Evolutionary conservation across 2,113 vertebrate genomes (phyloP).

Genomic region (Callipepla californica): DNA sequence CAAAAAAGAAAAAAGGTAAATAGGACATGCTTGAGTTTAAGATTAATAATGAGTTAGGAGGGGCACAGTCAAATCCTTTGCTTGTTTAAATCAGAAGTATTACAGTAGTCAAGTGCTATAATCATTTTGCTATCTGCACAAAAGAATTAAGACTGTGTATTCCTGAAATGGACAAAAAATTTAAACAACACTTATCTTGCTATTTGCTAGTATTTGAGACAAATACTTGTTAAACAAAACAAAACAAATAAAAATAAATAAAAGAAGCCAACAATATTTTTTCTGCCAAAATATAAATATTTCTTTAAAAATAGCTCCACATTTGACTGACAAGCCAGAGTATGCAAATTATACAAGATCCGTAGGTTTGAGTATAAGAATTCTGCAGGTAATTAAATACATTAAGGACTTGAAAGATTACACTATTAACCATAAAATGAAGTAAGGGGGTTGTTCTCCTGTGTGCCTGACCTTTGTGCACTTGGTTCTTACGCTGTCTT

Average conservation of each 20-base stretch:
- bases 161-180: background rate
- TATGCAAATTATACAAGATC: background rate
- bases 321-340: background rate
- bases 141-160: background rate
- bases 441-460: background rate
- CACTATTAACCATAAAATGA: background rate
- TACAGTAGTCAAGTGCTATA: background rate
- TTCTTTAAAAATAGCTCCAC: background rate
- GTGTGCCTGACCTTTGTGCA: background rate
- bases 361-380: background rate
- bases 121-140: background rate
- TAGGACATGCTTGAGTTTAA: background rate
- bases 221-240: background rate
- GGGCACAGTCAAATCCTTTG: background rate
- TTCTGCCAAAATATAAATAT: rapidly evolving
- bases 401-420: background rate
- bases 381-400: background rate
- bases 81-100: background rate
- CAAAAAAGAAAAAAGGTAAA: background rate
- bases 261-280: background rate
- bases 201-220: background rate
- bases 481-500: background rate
- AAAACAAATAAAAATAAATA: background rate
- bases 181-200: background rate
- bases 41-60: background rate